Conservation (phyloP, 2,113 vertebrate genomes). For the Gnathonemus longibarbis region DNA sequence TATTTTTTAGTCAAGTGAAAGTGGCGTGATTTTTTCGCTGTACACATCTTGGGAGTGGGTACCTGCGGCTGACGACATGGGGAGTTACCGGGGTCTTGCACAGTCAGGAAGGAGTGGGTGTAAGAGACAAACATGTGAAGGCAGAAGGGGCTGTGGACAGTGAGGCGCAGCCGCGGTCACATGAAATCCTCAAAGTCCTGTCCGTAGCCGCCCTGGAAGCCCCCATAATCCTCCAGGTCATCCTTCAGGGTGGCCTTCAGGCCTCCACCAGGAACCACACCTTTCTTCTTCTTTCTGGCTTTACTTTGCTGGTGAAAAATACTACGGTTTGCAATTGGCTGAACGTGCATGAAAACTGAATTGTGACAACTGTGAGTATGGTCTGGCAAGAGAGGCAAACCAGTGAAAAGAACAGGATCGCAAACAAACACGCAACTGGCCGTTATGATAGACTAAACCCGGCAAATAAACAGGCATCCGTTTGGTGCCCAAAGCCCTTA, state of each 20-base stretch:
- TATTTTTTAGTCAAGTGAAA: neutral
- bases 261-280: slow-evolving; percentile 78
- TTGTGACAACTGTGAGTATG: neutral
- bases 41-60: slow-evolving; percentile 28
- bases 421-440: neutral
- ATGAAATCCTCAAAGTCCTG: slow-evolving; percentile 98
- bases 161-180: slow-evolving; percentile 67
- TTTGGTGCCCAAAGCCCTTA: slow-evolving; percentile 27
- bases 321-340: neutral
- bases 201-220: slow-evolving; percentile 80
- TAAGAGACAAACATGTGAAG: slow-evolving; percentile 68
- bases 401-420: neutral
- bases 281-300: slow-evolving; percentile 97
- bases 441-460: neutral
- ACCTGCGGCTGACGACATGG: slow-evolving; percentile 38
- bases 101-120: slow-evolving; percentile 52
- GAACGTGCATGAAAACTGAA: neutral
- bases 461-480: neutral
- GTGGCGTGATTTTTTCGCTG: neutral
- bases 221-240: slow-evolving; percentile 82
- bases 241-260: slow-evolving; percentile 90
- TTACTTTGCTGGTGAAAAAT: slow-evolving; percentile 78
- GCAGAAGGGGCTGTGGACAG: slow-evolving; percentile 54
- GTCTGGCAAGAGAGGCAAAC: neutral
- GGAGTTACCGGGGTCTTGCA: slow-evolving; percentile 56